Percentiles rank a stretch among this genome's conserved stretches.
Conservation (phyloP, 2,888 invertebrate genomes). For the Sussaba pulchella region DNA sequence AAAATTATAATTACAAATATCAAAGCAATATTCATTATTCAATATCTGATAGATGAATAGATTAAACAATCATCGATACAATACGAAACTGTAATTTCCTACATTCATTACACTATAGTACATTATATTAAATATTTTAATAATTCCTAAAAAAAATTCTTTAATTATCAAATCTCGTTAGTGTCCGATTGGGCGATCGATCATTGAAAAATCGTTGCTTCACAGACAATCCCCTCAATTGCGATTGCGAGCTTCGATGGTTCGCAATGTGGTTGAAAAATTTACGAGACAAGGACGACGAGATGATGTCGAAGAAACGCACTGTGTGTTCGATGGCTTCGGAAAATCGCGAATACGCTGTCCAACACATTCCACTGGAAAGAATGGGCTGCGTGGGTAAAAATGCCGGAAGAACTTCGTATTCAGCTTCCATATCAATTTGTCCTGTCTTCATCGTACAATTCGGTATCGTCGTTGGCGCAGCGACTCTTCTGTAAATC, state of each 20-base stretch:
- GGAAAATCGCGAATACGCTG: constrained; percentile 93
- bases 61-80: too few relatives aligned
- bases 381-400: constrained; percentile 94
- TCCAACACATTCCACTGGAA: constrained; percentile 92
- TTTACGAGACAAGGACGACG: constrained; percentile 92
- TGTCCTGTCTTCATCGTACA: constrained; percentile 44
- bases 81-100: too few relatives aligned
- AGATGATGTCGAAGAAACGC: constrained; percentile 94
- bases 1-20: too few relatives aligned
- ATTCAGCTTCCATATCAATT: constrained; percentile 46
- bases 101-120: too few relatives aligned
- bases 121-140: too few relatives aligned
- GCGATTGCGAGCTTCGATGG: constrained; percentile 95
- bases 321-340: constrained; percentile 92
- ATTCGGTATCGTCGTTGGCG: constrained; percentile 47
- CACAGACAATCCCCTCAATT: constrained; percentile 94
- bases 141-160: too few relatives aligned
- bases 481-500: constrained; percentile 53
- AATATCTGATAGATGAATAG: too few relatives aligned
- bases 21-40: too few relatives aligned
- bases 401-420: constrained; percentile 79
- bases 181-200: not conserved
- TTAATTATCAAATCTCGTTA: too few relatives aligned
- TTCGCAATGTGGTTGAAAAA: constrained; percentile 93
- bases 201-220: constrained; percentile 10